Conservation (phyloP, 1,140 invertebrate genomes). For the Spodoptera litura region DNA sequence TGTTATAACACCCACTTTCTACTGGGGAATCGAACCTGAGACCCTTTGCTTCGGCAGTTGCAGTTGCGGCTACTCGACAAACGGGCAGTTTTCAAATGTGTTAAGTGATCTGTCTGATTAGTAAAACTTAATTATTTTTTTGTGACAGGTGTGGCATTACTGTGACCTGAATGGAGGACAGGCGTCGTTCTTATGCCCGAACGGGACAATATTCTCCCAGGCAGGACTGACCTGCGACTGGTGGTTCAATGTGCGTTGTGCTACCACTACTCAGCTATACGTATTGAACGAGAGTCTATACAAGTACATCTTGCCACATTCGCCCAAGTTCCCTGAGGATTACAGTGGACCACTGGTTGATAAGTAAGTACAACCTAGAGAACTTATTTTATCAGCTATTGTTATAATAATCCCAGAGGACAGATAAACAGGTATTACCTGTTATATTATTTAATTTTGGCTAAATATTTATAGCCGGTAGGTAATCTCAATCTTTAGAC, state of each 20-base stretch:
- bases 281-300: constrained; percentile 95
- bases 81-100: too few species aligned
- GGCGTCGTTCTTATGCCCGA: constrained; percentile 95
- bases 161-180: constrained; percentile 96
- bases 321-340: constrained; percentile 95
- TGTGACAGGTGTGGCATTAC: constrained; percentile 94
- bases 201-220: constrained; percentile 96
- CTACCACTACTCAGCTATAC: constrained; percentile 93
- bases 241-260: constrained; percentile 97
- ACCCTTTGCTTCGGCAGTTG: too few species aligned
- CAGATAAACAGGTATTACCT: too few species aligned
- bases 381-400: too few species aligned
- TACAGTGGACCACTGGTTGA: constrained; percentile 94
- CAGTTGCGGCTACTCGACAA: too few species aligned
- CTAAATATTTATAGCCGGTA: too few species aligned
- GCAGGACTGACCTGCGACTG: constrained; percentile 94
- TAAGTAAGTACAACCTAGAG: constrained; percentile 83
- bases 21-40: too few species aligned
- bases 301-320: constrained; percentile 94
- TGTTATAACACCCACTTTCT: too few species aligned
- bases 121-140: not conserved
- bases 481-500: too few species aligned
- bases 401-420: too few species aligned
- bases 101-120: too few species aligned
- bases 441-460: too few species aligned